Evolutionary conservation across 1,140 invertebrate species (phyloP).

Genomic region (roundworm (Caenorhabditis elegans)): WBcel235 BX284604.4:11142001-11142500

Average conservation of each 20-base stretch:
- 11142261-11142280: not conserved
- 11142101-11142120: not conserved
- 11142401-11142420: no score
- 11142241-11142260: not conserved
- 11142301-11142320: conserved; percentile 2
- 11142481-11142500: no score
- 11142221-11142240: not conserved
- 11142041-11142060: not conserved
- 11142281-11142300: not conserved
- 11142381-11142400: not conserved
- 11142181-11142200: not conserved
- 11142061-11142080: not conserved
- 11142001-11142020: not conserved
- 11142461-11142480: no score
- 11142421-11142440: no score
- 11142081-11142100: not conserved
- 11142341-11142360: not conserved
- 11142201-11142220: not conserved
- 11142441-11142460: no score
- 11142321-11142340: conserved; percentile 1
- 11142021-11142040: conserved; percentile 3
- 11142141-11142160: not conserved
- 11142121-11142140: not conserved
- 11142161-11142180: not conserved
- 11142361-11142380: not conserved